A percentile compares a stretch with the other conserved stretches of the same genome.
Conservation (phyloP, 2,888 invertebrate genomes). For the Hofmannophila pseudospretella region DNA sequence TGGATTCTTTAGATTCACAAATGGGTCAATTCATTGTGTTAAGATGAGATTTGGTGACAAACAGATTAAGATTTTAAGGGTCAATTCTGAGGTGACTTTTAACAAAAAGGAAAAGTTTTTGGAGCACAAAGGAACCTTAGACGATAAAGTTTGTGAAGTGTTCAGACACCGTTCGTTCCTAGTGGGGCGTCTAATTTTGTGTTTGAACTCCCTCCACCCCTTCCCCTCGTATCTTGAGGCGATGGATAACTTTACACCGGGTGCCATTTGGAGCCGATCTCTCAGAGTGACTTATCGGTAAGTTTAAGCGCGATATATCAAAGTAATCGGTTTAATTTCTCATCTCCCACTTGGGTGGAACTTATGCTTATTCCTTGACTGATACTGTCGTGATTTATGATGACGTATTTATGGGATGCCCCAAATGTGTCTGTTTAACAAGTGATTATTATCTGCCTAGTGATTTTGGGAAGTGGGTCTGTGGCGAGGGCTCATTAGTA, state of each 20-base stretch:
- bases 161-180: constrained; percentile 19
- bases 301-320: constrained; percentile 74
- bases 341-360: constrained; percentile 65
- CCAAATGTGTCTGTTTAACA: background rate
- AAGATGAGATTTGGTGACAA: too few species aligned
- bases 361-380: constrained; percentile 61
- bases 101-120: background rate
- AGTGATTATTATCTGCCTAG: too few species aligned
- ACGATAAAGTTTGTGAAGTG: constrained; percentile 15
- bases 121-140: background rate
- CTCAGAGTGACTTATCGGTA: constrained; percentile 73
- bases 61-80: too few species aligned
- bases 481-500: too few species aligned
- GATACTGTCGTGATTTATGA: constrained; percentile 50
- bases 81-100: too few species aligned
- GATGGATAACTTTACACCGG: constrained; percentile 69
- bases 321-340: constrained; percentile 77
- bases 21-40: too few species aligned
- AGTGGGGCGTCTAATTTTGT: constrained; percentile 42
- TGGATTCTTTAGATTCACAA: too few species aligned
- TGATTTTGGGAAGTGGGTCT: too few species aligned
- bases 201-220: constrained; percentile 29
- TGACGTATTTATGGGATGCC: constrained; percentile 7
- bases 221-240: constrained; percentile 40
- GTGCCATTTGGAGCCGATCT: constrained; percentile 70